Evolutionary conservation across 64 coral and sea anemone genomes (phyloP).

Genomic region (Montipora sp.): DNA sequence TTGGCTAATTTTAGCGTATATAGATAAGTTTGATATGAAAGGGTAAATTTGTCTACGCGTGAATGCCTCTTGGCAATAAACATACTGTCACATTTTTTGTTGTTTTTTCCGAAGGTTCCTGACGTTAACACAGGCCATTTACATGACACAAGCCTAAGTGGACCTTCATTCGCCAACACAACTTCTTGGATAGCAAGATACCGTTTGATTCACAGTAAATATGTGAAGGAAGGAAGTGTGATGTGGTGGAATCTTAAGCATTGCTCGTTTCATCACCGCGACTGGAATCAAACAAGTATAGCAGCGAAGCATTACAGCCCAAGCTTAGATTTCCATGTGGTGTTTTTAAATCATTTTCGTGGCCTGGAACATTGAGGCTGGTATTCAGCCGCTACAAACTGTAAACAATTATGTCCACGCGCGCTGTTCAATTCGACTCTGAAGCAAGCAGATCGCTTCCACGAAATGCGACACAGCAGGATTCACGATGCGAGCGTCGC

Average conservation of each 20-base stretch:
- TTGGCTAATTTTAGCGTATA: constrained; percentile 75
- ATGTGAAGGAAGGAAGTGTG: constrained; percentile 41
- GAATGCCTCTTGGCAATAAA: constrained; percentile 70
- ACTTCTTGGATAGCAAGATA: background rate
- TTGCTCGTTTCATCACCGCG: constrained; percentile 14
- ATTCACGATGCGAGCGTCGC: constrained; percentile 66
- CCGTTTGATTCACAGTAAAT: constrained; percentile 29
- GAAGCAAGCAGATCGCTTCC: constrained; percentile 66
- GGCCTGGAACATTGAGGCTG: constrained; percentile 28
- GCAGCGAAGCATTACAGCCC: constrained; percentile 12
- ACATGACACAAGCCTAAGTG: constrained; percentile 34
- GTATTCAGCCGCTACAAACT: constrained; percentile 28
- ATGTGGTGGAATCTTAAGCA: constrained; percentile 39
- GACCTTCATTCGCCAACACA: constrained; percentile 32
- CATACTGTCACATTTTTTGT: constrained; percentile 61
- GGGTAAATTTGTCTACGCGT: constrained; percentile 78
- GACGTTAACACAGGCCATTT: constrained; percentile 36
- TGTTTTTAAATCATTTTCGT: constrained; percentile 52
- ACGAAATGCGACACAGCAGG: constrained; percentile 45
- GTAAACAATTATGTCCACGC: constrained; percentile 82
- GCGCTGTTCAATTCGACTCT: constrained; percentile 70
- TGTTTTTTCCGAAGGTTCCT: constrained; percentile 78
- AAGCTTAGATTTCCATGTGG: constrained; percentile 45
- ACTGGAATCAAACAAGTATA: background rate
- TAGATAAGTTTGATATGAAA: constrained; percentile 48